Percentiles rank a stretch among this genome's conserved stretches.
These are phyloP conservation scores for Polyergus mexicanus DNA, from an alignment of 1,140 invertebrate species.

Conservation along the genomic window DNA sequence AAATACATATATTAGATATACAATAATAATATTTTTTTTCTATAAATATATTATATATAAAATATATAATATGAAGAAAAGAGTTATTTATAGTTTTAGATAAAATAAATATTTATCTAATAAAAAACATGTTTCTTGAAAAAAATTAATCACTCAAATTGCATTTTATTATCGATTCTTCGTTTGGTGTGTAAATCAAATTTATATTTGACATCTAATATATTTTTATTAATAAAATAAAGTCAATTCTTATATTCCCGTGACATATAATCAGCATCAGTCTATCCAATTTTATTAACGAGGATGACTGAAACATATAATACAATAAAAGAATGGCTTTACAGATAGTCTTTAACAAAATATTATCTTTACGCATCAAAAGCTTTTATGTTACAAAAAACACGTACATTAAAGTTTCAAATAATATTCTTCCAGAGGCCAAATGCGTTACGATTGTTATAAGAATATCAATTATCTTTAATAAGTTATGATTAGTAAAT, in stretches of 20 bases:
- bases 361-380: not conserved
- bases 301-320: not conserved
- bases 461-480: not conserved
- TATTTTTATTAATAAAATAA: not conserved
- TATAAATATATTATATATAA: no score
- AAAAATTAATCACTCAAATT: not conserved
- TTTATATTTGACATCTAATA: not conserved
- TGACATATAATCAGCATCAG: not conserved
- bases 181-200: not conserved
- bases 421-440: not conserved
- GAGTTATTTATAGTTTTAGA: no score
- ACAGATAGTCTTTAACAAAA: not conserved
- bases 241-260: not conserved
- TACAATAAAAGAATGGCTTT: not conserved
- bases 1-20: no score
- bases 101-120: no score
- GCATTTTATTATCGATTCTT: not conserved
- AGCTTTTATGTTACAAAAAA: not conserved
- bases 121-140: not conserved
- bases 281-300: not conserved
- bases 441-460: not conserved
- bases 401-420: not conserved
- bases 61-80: no score
- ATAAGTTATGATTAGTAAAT: not conserved
- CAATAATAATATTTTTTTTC: no score